Evolutionary conservation across 2,797 vertebrate species (phyloP).

Genomic region (Ptychadena robeensis): DNA sequence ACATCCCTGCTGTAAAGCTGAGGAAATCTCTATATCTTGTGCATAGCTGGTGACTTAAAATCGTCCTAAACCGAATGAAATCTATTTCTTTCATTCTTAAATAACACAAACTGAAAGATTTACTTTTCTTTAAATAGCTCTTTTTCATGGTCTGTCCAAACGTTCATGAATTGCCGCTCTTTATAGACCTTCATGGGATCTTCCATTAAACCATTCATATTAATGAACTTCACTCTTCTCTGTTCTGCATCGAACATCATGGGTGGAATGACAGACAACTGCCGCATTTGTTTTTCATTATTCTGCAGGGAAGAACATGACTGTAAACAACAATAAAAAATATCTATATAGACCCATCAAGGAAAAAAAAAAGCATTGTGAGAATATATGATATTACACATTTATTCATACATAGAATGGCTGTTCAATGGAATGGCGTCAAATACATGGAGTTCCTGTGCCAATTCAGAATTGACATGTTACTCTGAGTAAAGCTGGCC

Average conservation of each 20-base stretch:
- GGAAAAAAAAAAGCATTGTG: too few species aligned
- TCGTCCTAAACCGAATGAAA: too few species aligned
- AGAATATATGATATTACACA: too few species aligned
- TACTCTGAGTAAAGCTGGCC: too few species aligned
- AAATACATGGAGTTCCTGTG: neutral
- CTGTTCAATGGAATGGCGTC: too few species aligned
- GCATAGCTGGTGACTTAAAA: too few species aligned
- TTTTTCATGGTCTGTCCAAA: slow-evolving; percentile 98
- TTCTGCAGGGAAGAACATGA: slow-evolving; percentile 77
- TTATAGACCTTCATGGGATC: slow-evolving; percentile 99
- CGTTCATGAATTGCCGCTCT: slow-evolving; percentile 97
- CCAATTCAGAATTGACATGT: neutral
- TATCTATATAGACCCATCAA: too few species aligned
- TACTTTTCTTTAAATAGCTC: slow-evolving; percentile 99
- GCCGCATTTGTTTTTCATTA: slow-evolving; percentile 98
- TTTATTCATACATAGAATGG: too few species aligned
- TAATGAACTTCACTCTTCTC: slow-evolving; percentile 94
- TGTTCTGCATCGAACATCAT: slow-evolving; percentile 99
- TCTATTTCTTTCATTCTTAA: too few species aligned
- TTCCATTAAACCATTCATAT: slow-evolving; percentile 98
- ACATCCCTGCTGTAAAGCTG: too few species aligned
- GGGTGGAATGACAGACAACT: slow-evolving; percentile 96
- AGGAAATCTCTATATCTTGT: too few species aligned
- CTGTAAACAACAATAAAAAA: neutral
- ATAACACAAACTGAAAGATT: too few species aligned